Evolutionary conservation across 2,113 vertebrate genomes (phyloP).

Genomic region (Penelope pileata): DNA sequence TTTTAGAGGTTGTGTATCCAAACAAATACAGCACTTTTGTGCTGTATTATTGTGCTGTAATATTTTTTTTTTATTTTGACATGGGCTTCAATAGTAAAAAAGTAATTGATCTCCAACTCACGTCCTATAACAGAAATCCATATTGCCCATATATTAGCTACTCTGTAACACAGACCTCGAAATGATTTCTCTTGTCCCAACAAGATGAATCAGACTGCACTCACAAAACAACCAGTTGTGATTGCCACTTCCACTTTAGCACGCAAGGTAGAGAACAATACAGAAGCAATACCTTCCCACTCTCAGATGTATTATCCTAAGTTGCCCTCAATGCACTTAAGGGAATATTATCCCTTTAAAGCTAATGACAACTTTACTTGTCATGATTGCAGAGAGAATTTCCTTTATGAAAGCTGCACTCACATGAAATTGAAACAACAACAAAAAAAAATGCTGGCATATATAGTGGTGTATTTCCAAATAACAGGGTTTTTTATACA

Average conservation of each 20-base stretch:
- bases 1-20: background rate
- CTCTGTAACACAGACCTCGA: background rate
- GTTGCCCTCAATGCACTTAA: background rate
- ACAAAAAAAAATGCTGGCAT: background rate
- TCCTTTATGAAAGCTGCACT: background rate
- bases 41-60: background rate
- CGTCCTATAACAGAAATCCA: background rate
- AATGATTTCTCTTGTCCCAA: background rate
- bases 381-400: background rate
- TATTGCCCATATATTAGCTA: background rate
- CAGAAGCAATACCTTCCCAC: background rate
- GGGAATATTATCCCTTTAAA: background rate
- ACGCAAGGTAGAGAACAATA: background rate
- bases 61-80: background rate
- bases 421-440: background rate
- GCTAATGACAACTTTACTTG: background rate
- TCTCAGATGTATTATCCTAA: background rate
- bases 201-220: background rate
- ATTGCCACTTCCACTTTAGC: background rate
- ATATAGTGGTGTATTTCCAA: background rate
- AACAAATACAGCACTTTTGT: background rate
- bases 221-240: background rate
- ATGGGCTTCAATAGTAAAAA: background rate
- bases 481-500: background rate
- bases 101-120: background rate